Evolutionary conservation across 2,113 vertebrate species (phyloP).

Genomic region (Pachyramphus minor): DNA sequence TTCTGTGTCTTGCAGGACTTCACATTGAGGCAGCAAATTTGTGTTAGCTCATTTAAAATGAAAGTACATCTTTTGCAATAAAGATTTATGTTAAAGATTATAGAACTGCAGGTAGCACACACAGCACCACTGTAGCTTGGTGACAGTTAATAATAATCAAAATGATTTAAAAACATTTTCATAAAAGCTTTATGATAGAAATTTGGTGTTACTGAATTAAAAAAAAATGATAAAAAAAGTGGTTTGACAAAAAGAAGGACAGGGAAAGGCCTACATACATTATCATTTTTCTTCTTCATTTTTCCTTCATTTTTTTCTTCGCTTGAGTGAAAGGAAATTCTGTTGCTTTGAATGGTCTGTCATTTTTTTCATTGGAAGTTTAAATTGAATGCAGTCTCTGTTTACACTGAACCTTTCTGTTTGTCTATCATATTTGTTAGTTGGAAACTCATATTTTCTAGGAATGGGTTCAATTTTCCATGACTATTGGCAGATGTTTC

Average conservation of each 20-base stretch:
- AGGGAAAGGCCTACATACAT: neutral
- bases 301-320: neutral
- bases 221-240: neutral
- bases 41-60: neutral
- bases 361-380: neutral
- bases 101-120: neutral
- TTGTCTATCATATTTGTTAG: neutral
- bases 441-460: slow-evolving; percentile 29
- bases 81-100: neutral
- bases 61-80: neutral
- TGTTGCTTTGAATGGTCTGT: neutral
- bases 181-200: neutral
- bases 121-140: neutral
- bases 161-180: neutral
- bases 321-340: neutral
- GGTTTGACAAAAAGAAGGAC: neutral
- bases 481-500: slow-evolving; percentile 34
- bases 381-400: neutral
- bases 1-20: neutral
- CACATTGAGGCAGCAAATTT: neutral
- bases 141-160: neutral
- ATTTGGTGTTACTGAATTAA: neutral
- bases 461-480: slow-evolving; percentile 37
- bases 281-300: neutral
- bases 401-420: neutral